Base-by-base conservation (phyloP, 2,797 vertebrate species). In the Tokudaia muenninki region DNA sequence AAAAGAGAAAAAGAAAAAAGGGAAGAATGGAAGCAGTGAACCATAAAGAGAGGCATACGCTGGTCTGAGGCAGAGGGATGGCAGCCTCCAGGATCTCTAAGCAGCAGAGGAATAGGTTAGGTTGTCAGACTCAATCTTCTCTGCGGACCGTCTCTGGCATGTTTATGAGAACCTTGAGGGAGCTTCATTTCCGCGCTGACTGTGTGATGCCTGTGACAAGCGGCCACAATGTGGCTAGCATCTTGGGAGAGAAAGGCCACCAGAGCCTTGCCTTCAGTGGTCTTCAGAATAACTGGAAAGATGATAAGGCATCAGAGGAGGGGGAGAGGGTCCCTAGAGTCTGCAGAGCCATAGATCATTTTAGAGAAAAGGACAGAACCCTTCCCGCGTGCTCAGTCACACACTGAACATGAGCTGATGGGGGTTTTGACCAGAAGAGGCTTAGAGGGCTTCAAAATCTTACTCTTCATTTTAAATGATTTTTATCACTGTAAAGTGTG, bases 41-140 rank as follows among this genome's bases (percentile, higher is more conserved):
- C 65, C 29, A 0, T 2, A 7, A 21, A 41, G 67, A 92, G n/a
- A n/a, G 31, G 67, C 16, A 6, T 22, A 37, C 0, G 22, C 9
- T 72, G 24, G 31, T 26, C 79, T 78, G 70, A 41, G 21, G 70
- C 4, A 8, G 0, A 0, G 65, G 88, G 24, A 6, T 0, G 7
- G 57, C 67, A 12, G 19, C 9, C 8, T 21, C 34, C 4, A 0
- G 0, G 16, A 24, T 34, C 13, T 29, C 0, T 1, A 3, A 90
- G 41, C 61, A 31, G 9, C 61, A 31, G 47, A 24, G 24, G 0
- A 3, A 37, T 8, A 11, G 29, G 34, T 31, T 4, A 3, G 52
- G 11, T 26, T 47, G 31, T 52, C 24, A 9, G 44, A 17, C 34
- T 17, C n/a, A 13, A 11, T 50, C 70, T 79, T 91, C 59, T 44